Evolutionary conservation across 2,888 invertebrate species (phyloP).

Genomic region (Chrysodeixis includens): DNA sequence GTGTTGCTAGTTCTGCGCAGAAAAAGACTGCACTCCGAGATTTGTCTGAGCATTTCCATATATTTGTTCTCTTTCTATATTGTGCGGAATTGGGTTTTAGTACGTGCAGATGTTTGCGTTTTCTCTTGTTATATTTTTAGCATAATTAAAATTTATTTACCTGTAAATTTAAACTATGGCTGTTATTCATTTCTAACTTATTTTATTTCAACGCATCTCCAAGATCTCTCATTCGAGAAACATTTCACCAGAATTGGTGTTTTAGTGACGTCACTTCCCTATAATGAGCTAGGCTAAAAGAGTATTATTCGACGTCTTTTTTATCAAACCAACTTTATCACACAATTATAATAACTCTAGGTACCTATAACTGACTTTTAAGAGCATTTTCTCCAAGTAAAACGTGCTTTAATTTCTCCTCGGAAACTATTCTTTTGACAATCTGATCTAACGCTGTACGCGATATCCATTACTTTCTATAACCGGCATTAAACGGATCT

Average conservation of each 20-base stretch:
- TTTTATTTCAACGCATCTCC: no score
- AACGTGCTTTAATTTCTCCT: slow-evolving; percentile 3
- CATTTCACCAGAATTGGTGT: no score
- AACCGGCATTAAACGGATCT: slow-evolving; percentile 37
- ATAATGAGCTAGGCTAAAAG: no score
- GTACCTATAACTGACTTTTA: no score
- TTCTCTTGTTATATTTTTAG: not conserved
- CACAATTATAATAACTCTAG: not conserved
- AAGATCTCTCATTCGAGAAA: no score
- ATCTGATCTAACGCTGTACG: slow-evolving; percentile 37
- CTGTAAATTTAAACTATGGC: no score
- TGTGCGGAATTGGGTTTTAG: slow-evolving; percentile 19
- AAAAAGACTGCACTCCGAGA: slow-evolving; percentile 46
- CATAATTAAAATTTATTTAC: no score
- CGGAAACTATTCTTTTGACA: slow-evolving; percentile 1
- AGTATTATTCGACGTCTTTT: not conserved
- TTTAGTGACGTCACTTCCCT: no score
- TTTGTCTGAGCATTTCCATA: slow-evolving; percentile 37
- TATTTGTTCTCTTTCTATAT: slow-evolving; percentile 31
- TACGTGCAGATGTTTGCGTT: slow-evolving; percentile 14
- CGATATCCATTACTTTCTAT: slow-evolving; percentile 52
- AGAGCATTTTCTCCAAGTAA: not conserved
- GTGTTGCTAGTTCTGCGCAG: slow-evolving; percentile 33
- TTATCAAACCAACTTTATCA: not conserved
- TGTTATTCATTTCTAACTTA: no score